Conservation (phyloP, 2,888 invertebrate genomes). For the Bombylius discolor region DNA sequence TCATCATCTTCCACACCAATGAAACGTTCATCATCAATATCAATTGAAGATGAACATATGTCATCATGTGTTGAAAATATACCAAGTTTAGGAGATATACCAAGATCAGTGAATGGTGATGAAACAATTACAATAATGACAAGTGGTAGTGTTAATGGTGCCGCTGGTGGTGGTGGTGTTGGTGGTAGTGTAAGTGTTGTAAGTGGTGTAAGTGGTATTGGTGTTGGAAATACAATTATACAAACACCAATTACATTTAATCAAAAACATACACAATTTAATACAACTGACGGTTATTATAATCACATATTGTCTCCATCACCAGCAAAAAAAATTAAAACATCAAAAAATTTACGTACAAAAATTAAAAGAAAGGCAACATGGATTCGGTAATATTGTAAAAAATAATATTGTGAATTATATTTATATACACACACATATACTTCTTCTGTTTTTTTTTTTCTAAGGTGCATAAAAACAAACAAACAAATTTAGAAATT, state of each 20-base stretch:
- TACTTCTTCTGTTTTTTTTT: background rate
- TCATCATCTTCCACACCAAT: slow-evolving; percentile 23
- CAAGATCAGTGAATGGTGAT: slow-evolving; percentile 7
- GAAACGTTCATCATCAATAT: slow-evolving; percentile 30
- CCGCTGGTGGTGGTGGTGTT: background rate
- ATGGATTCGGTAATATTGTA: slow-evolving; percentile 29
- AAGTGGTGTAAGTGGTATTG: background rate
- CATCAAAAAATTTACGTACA: slow-evolving; percentile 29
- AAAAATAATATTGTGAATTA: background rate
- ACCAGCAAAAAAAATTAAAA: slow-evolving; percentile 27
- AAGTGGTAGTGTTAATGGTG: background rate
- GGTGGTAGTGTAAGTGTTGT: no score
- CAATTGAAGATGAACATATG: slow-evolving; percentile 26
- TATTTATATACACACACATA: no score
- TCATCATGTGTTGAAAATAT: slow-evolving; percentile 25
- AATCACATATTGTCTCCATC: slow-evolving; percentile 15
- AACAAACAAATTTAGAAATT: no score
- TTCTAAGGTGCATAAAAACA: no score
- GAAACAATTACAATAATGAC: slow-evolving; percentile 6
- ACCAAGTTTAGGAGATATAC: slow-evolving; percentile 11
- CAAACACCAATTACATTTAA: slow-evolving; percentile 1
- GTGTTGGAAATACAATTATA: background rate
- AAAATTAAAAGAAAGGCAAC: slow-evolving; percentile 34
- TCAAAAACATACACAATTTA: background rate
- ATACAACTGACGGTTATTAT: slow-evolving; percentile 4